Conservation (phyloP, 2,888 invertebrate genomes). For the Diploptera punctata region DNA sequence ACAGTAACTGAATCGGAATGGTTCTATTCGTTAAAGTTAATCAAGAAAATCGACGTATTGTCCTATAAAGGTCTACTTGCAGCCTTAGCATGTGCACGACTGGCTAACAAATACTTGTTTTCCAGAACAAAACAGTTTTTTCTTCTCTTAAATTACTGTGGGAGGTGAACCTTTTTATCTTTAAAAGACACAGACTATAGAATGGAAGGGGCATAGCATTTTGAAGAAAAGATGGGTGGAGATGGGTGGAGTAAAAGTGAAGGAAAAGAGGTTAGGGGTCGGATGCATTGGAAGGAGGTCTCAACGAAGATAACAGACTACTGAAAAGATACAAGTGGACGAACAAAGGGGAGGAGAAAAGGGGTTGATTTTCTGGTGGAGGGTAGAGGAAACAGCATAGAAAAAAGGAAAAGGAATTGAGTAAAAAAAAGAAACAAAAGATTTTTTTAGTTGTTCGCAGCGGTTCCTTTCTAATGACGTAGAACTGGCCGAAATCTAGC, state of each 20-base stretch:
- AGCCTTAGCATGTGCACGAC: background rate
- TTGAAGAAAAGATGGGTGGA: background rate
- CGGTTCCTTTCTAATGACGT: conserved; percentile 21
- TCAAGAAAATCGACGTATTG: too few species aligned
- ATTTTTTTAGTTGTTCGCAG: conserved; percentile 8
- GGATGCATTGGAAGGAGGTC: background rate
- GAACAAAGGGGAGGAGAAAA: background rate
- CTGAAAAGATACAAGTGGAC: conserved; percentile 7
- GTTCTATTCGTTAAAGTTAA: too few species aligned
- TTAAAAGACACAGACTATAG: conserved; percentile 7
- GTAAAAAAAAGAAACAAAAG: background rate
- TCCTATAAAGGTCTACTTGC: too few species aligned
- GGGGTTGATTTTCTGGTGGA: background rate
- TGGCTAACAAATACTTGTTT: conserved; percentile 13
- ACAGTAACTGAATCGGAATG: too few species aligned
- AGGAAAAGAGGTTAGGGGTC: background rate
- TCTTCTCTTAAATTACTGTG: conserved; percentile 10
- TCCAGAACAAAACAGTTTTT: background rate
- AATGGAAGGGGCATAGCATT: background rate
- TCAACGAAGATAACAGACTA: background rate
- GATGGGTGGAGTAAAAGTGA: background rate
- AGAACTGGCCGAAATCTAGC: background rate
- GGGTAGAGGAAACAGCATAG: background rate
- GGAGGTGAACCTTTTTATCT: conserved; percentile 10
- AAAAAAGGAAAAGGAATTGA: background rate